Percentiles rank a stretch among this genome's conserved stretches.
Conservation (phyloP, 2,797 vertebrate species). For the Chaetodon trifasciatus region DNA sequence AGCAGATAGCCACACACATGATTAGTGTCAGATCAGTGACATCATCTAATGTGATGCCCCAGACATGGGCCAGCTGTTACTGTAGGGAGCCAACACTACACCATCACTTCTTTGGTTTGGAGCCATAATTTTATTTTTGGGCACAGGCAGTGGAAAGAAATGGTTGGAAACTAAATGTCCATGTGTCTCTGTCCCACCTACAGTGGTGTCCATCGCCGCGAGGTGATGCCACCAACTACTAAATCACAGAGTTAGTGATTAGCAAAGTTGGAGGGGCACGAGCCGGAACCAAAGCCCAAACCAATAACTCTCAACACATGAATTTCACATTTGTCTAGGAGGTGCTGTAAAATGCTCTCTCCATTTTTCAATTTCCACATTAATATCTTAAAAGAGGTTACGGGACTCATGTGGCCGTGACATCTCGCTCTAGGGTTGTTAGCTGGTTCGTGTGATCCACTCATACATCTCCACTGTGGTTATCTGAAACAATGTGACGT, state of each 20-base stretch:
- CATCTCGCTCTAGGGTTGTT: conserved; percentile 15
- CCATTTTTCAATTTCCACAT: conserved; percentile 60
- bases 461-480: conserved; percentile 5
- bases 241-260: conserved; percentile 50
- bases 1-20: conserved; percentile 61
- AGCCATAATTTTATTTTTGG: conserved; percentile 47
- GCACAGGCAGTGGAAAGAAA: conserved; percentile 13
- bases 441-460: conserved; percentile 24
- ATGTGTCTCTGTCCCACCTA: conserved; percentile 18
- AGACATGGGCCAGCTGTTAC: conserved; percentile 69
- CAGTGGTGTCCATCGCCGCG: not conserved
- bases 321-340: conserved; percentile 61
- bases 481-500: conserved; percentile 27
- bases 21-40: conserved; percentile 70
- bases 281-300: conserved; percentile 56
- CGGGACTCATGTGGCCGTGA: conserved; percentile 22
- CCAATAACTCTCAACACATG: conserved; percentile 59
- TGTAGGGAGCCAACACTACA: conserved; percentile 42
- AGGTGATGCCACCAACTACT: conserved; percentile 28
- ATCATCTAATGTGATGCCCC: conserved; percentile 57
- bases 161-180: conserved; percentile 20
- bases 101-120: conserved; percentile 31
- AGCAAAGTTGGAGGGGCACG: conserved; percentile 29
- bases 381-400: conserved; percentile 57
- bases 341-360: conserved; percentile 53